Conservation (phyloP, 2,797 vertebrate species). For the Hipposideros larvatus region DNA sequence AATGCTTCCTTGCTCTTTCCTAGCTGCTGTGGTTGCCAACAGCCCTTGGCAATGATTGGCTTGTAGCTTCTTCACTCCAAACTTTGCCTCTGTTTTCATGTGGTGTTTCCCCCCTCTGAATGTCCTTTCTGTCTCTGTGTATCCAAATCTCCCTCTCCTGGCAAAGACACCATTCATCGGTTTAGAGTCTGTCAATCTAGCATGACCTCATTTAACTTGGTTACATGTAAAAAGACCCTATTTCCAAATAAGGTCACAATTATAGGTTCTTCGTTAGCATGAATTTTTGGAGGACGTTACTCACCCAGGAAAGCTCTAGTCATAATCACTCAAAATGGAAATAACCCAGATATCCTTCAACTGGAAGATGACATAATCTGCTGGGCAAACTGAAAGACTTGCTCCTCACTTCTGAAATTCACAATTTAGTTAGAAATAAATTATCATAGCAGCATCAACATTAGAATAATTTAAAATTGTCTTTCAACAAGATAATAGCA, state of each 20-base stretch:
- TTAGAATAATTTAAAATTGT: neutral
- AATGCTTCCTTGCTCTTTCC: neutral
- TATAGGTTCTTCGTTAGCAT: neutral
- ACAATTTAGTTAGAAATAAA: neutral
- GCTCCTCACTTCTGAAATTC: neutral
- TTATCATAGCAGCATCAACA: neutral
- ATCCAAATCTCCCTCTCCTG: neutral
- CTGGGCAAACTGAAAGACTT: neutral
- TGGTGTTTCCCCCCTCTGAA: fast-evolving
- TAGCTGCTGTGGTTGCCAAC: neutral
- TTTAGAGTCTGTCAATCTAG: neutral
- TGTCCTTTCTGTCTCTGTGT: neutral
- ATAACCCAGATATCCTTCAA: neutral
- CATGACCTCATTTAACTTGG: neutral
- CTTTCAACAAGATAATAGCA: neutral
- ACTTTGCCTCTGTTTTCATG: neutral
- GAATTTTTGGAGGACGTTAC: neutral
- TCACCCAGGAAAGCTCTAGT: neutral
- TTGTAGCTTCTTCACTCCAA: neutral
- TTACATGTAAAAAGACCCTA: neutral
- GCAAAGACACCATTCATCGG: neutral
- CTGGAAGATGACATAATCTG: neutral
- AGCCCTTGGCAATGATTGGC: neutral
- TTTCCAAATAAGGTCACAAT: neutral
- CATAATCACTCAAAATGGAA: neutral